These are phyloP conservation scores for Acrossocheilus wenchowensis DNA, from an alignment of 2,797 vertebrate genomes.

Conservation along the genomic window DNA sequence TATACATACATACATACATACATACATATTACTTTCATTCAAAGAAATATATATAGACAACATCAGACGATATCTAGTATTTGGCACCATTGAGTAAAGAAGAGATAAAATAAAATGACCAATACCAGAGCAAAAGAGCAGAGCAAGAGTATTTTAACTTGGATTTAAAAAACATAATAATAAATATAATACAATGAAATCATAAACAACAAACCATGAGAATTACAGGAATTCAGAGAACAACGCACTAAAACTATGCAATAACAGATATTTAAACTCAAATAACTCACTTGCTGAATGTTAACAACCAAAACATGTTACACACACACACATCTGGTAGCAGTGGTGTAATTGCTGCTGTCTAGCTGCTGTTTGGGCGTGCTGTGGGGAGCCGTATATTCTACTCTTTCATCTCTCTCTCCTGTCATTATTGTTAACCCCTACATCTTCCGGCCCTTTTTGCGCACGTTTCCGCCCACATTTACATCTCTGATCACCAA, in stretches of 20 bases:
- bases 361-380: constrained; percentile 22
- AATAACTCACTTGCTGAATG: not conserved
- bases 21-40: not conserved
- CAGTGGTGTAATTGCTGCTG: constrained; percentile 38
- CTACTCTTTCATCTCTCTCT: constrained; percentile 48
- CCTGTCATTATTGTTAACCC: constrained; percentile 55
- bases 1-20: too few species aligned
- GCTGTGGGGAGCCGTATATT: not conserved
- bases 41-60: not conserved
- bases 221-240: not conserved
- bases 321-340: constrained; percentile 23
- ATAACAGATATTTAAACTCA: not conserved
- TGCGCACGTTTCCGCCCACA: not conserved
- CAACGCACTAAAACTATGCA: not conserved
- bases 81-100: not conserved
- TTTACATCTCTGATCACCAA: constrained; percentile 22
- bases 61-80: not conserved
- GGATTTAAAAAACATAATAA: too few species aligned
- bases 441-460: constrained; percentile 23
- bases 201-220: not conserved
- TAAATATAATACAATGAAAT: not conserved
- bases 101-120: not conserved
- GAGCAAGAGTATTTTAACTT: too few species aligned
- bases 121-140: not conserved
- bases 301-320: not conserved